Base-by-base conservation (phyloP, 2,113 vertebrate species). In the Lampris incognitus region DNA sequence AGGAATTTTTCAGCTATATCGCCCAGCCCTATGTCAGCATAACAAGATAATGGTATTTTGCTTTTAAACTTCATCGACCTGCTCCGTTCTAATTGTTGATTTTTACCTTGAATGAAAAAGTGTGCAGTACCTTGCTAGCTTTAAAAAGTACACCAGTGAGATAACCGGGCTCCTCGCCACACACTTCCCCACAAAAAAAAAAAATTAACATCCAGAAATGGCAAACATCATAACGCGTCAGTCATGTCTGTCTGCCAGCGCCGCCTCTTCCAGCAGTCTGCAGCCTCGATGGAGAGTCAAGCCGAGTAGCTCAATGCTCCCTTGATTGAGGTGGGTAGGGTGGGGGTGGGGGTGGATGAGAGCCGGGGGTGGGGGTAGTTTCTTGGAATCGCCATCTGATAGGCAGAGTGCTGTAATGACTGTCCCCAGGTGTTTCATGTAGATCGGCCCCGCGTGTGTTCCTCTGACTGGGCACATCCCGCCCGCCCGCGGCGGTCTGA, bases 371-470 rank as follows among this genome's bases (percentile, higher is more conserved):
- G 50, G 66, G 52, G 79, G 56, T 13, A 38, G 50, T 54, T 82
- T 80, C 63, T 69, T 9, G 70, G 65, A 85, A 76, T 75, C 1
- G 9, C 57, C 46, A 11, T 49, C 8, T 69, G 66, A 72, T 72
- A 41, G 42, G 71, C 79, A 54, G 80, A 2, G 52, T 55, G 71
- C 69, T 6, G 76, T 80, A 74, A 87, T 71, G 83, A 66, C 66
- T 55, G 76, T 86, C 81, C 83, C 85, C 83, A 78, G 85, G 83
- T 86, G 81, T 76, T 81, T 82, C 69, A 73, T 86, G 85, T 41
- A 88, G 85, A 88, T 88, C 76, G 61, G 70, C 70, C 74, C 78
- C 13, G 0, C 72, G 69, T 51, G 51, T 4, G 63, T 59, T 75
- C 80, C 70, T 79, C 60, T 44, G 75, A 77, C 73, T 5, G 38